Percentiles rank a stretch among this genome's conserved stretches.
Evolutionary conservation across 2,113 vertebrate genomes (phyloP).

Genomic region (Ia io): DNA sequence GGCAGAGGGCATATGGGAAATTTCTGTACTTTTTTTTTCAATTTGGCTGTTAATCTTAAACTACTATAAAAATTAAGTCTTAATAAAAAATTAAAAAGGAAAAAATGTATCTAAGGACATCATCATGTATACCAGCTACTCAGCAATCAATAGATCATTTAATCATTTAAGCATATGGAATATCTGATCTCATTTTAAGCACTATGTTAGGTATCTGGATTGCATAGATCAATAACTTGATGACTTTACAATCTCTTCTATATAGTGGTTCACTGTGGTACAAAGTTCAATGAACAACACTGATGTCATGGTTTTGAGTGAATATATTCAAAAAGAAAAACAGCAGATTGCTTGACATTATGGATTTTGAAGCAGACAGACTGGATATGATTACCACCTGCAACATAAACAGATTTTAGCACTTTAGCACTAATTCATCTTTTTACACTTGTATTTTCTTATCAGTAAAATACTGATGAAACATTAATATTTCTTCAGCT

Average conservation of each 20-base stretch:
- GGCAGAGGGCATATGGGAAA: neutral
- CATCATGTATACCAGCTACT: neutral
- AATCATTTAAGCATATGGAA: neutral
- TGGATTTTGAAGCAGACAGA: neutral
- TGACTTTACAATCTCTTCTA: neutral
- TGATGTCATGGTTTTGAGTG: neutral
- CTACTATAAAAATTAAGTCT: neutral
- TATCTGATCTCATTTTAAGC: neutral
- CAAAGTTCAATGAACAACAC: neutral
- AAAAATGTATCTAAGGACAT: neutral
- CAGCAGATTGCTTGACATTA: neutral
- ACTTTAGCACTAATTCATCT: neutral
- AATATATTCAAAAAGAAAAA: neutral
- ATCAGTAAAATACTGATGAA: neutral
- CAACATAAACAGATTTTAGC: neutral
- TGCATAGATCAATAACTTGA: constrained; percentile 3
- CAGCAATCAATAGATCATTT: neutral
- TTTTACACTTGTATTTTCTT: neutral
- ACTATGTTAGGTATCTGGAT: neutral
- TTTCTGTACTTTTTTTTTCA: neutral
- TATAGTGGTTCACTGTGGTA: neutral
- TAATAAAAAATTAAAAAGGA: neutral
- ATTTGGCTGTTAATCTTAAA: neutral
- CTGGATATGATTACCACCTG: neutral
- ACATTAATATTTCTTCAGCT: neutral